Conservation (phyloP, 1,140 invertebrate genomes). For the Habropoda laboriosa region DNA sequence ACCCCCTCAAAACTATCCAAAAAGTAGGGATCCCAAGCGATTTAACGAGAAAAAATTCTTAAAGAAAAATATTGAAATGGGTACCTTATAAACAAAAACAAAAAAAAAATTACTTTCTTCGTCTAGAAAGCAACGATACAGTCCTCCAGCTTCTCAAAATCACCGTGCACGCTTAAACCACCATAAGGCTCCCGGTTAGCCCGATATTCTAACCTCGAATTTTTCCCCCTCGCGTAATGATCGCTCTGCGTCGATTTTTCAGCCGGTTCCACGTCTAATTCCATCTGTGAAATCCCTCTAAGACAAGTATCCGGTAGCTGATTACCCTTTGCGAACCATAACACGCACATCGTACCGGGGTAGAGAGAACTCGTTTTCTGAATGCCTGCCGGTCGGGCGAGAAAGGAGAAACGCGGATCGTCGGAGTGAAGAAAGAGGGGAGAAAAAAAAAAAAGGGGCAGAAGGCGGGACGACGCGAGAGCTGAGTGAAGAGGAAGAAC, state of each 20-base stretch:
- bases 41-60: too few species aligned
- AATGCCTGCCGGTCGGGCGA: neutral
- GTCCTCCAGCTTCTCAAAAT: neutral
- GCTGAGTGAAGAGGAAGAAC: neutral
- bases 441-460: constrained; percentile 19
- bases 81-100: too few species aligned
- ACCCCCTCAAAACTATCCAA: too few species aligned
- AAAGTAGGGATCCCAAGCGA: too few species aligned
- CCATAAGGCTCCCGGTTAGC: neutral
- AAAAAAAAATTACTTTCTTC: too few species aligned
- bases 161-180: neutral
- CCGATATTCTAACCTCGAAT: constrained; percentile 24
- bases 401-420: neutral
- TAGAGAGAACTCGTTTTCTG: constrained; percentile 50
- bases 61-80: too few species aligned
- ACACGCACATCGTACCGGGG: constrained; percentile 54
- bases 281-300: constrained; percentile 40
- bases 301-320: constrained; percentile 64
- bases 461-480: neutral
- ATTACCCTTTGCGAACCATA: constrained; percentile 65
- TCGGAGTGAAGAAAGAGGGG: neutral
- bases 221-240: neutral
- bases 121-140: neutral
- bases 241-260: constrained; percentile 29
- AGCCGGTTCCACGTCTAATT: constrained; percentile 56